Base-by-base conservation (phyloP, 2,113 vertebrate species). In the Platichthys stellatus region DNA sequence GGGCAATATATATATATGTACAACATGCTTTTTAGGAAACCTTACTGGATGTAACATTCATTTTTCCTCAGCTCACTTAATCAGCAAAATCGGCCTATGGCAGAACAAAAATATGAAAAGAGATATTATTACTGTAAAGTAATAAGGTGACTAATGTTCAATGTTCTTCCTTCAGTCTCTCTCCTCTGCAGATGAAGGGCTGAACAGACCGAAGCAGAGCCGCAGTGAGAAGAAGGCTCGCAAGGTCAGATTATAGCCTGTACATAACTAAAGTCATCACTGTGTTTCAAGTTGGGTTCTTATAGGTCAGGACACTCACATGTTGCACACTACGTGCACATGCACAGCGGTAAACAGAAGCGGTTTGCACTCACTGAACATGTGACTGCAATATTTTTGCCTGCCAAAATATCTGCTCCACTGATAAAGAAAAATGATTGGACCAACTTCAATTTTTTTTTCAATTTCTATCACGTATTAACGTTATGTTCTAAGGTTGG, bases 151-250 rank as follows among this genome's bases (percentile, higher is more conserved):
- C 17, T 57, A 2, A 69, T 60, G 17, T 72, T 38, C 57, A 11
- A 7, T 31, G 8, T n/a, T 62, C 76, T 63, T 73, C 24, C 84
- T 85, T 23, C 92, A 96, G 90, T 93, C 93, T 0, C 86, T 94
- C 17, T 92, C 96, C 45, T 86, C 94, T 38, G 93, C 93, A 0
- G 97, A 98, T 64, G 97, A 99, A 40, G 94, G 93, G 0, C 79
- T 94, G 4, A 95, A 96, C 93, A 96, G 96, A 88, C 96, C 96
- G 10, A 99, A 98, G 88, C 97, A 99, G 92, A 99, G 97, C 80
- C 96, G 97, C 71, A 99, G 98, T 31, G 97, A 99, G 91, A 99
- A 99, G 92, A 99, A 99, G 61, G 97, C 98, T 23, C 93, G 97
- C 5, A 99, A 99, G 97, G 97, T 98, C 60, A 80, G 93, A 67